A percentile compares a stretch with the other conserved stretches of the same genome.
These are phyloP conservation scores for Rhagonycha fulva DNA, from an alignment of 2,888 invertebrate genomes.

Conservation along the genomic window DNA sequence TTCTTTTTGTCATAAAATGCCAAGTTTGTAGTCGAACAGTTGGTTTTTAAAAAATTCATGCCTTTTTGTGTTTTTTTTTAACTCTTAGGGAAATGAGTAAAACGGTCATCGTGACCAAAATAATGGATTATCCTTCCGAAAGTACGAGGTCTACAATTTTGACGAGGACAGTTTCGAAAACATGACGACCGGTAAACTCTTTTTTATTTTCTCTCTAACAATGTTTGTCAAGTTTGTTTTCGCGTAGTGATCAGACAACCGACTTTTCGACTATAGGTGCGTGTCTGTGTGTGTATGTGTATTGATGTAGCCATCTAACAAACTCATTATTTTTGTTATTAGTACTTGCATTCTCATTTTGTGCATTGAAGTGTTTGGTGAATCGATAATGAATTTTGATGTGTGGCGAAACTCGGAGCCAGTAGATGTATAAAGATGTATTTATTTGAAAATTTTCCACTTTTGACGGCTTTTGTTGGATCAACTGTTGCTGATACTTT, in stretches of 20 bases:
- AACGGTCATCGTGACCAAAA: constrained; percentile 51
- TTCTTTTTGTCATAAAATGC: constrained; percentile 1
- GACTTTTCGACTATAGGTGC: constrained; percentile 23
- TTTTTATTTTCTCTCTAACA: constrained; percentile 35
- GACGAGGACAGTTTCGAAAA: constrained; percentile 46
- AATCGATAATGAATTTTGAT: neutral
- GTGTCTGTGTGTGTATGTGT: neutral
- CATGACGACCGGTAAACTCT: constrained; percentile 42
- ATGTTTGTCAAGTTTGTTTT: constrained; percentile 18
- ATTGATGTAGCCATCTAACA: neutral
- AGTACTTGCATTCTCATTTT: neutral
- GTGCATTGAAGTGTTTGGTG: neutral
- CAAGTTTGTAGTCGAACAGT: constrained; percentile 24
- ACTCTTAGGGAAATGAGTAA: constrained; percentile 48
- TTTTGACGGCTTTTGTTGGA: too few species aligned
- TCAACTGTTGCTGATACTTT: too few species aligned
- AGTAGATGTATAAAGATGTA: too few species aligned
- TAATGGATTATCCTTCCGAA: constrained; percentile 41
- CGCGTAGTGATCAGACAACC: constrained; percentile 11
- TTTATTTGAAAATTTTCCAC: too few species aligned
- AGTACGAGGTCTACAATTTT: constrained; percentile 44
- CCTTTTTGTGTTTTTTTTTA: constrained; percentile 36
- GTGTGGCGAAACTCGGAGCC: too few species aligned
- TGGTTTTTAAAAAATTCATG: constrained; percentile 15
- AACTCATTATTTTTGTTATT: neutral